phyloP scores from a whole-genome alignment of 2,888 invertebrate genomes.

The Amiota communis region DNA sequence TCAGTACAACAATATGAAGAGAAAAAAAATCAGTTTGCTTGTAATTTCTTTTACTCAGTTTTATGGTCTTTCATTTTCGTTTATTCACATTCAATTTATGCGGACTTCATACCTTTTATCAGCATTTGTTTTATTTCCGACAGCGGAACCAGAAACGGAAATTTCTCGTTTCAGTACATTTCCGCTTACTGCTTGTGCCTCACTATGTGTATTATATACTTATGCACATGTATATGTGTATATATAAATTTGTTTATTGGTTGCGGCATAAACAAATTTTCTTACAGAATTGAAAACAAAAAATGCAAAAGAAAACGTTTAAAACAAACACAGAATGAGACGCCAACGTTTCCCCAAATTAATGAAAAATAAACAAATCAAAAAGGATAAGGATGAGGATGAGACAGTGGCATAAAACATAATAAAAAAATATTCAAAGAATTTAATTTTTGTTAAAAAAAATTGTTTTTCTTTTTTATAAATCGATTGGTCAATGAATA shows the following conservation, averaged over 20 bases:
- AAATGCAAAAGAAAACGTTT: too few species aligned
- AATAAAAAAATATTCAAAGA: too few species aligned
- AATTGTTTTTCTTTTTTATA: too few species aligned
- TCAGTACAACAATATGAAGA: constrained; percentile 1
- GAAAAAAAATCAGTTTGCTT: neutral
- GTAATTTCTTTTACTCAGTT: constrained; percentile 2
- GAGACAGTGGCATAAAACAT: too few species aligned
- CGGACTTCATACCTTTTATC: constrained; percentile 52
- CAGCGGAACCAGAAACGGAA: constrained; percentile 65
- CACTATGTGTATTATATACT: neutral
- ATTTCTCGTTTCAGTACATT: constrained; percentile 65
- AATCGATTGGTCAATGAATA: too few species aligned
- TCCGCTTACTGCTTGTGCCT: constrained; percentile 42
- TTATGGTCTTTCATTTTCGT: neutral
- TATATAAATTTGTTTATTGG: neutral
- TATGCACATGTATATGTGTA: neutral
- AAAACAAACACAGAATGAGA: too few species aligned
- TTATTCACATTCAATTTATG: neutral
- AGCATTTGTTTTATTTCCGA: constrained; percentile 65
- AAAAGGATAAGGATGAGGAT: too few species aligned
- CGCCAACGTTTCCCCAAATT: too few species aligned
- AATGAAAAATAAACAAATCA: too few species aligned
- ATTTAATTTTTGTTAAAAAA: too few species aligned
- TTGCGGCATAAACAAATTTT: too few species aligned
- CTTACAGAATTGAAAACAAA: too few species aligned